Evolutionary conservation across 2,113 vertebrate genomes (phyloP).

Genomic region (Malaclemys terrapin): DNA sequence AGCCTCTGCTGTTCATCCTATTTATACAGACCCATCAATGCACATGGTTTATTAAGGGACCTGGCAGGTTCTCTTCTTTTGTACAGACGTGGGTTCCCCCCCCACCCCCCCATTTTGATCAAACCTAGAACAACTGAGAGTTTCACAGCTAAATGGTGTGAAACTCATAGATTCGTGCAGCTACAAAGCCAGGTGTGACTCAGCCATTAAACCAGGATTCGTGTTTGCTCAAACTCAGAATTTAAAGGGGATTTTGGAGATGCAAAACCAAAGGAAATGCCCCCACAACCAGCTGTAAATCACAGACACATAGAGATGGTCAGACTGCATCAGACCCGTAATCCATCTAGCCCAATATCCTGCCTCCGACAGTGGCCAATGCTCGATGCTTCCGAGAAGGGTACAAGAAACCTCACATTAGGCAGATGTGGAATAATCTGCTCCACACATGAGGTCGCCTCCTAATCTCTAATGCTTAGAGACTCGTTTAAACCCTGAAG

Average conservation of each 20-base stretch:
- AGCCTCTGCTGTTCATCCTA: no score
- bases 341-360: not conserved
- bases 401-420: not conserved
- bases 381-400: not conserved
- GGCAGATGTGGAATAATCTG: not conserved
- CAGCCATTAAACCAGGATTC: not conserved
- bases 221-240: not conserved
- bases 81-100: slow-evolving; percentile 23
- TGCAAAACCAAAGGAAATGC: not conserved
- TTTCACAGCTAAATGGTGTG: slow-evolving; percentile 9
- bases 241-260: not conserved
- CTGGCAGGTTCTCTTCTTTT: slow-evolving; percentile 64
- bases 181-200: not conserved
- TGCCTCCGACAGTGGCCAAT: not conserved
- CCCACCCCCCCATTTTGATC: not conserved
- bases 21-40: slow-evolving; percentile 16
- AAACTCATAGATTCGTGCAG: not conserved
- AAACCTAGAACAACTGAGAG: slow-evolving; percentile 35
- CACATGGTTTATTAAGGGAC: slow-evolving; percentile 50
- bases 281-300: not conserved
- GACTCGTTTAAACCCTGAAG: not conserved
- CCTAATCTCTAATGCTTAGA: not conserved
- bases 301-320: not conserved
- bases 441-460: not conserved
- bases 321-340: not conserved